Percentiles rank a stretch among this genome's conserved stretches.
phyloP scores from a whole-genome alignment of 2,888 invertebrate species.

The Ecdyonurus torrentis region DNA sequence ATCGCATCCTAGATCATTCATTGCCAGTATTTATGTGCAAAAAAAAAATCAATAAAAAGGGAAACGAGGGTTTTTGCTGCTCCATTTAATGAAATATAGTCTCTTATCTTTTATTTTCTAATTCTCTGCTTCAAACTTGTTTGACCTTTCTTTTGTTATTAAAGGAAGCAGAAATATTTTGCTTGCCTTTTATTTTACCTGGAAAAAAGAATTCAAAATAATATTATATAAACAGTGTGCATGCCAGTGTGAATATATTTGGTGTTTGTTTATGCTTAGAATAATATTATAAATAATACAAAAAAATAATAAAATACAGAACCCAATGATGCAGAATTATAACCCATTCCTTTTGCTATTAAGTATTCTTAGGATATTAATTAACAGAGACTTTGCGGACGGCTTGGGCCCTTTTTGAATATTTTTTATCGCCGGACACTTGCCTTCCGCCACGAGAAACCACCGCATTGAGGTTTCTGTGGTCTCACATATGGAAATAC shows the following conservation, averaged over 20 bases:
- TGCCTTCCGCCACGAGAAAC: background rate
- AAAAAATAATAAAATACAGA: background rate
- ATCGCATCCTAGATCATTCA: background rate
- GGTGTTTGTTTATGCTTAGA: background rate
- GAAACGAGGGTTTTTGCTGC: background rate
- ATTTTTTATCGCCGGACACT: slow-evolving; percentile 1
- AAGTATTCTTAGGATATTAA: too few species aligned
- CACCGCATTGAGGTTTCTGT: background rate
- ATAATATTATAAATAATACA: background rate
- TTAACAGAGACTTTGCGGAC: slow-evolving; percentile 1
- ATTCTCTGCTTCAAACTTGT: too few species aligned
- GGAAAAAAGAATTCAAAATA: too few species aligned
- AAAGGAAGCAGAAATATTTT: background rate
- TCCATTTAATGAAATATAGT: background rate
- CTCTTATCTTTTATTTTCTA: background rate
- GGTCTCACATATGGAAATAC: background rate
- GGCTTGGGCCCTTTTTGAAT: background rate
- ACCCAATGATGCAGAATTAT: background rate
- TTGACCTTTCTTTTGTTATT: background rate
- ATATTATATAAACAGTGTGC: background rate
- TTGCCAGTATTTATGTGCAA: background rate
- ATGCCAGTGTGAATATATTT: background rate
- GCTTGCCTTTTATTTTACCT: too few species aligned
- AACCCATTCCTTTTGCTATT: background rate
- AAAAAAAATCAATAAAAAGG: background rate